phyloP scores from a whole-genome alignment of 2,888 invertebrate species.

The Cryptophagus acutangulus region DNA sequence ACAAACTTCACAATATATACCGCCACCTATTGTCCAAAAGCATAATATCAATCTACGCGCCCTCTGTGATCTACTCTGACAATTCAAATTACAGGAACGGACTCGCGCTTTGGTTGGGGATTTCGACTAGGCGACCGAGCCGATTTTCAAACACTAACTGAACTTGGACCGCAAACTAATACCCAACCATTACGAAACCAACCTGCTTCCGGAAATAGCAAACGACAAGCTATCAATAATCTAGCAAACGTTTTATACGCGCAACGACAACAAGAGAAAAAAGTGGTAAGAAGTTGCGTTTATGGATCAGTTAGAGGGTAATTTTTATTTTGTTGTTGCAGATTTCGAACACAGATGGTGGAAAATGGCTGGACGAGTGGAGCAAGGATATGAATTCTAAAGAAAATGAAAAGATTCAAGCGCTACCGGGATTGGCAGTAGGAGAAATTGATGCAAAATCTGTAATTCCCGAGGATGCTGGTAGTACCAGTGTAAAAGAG shows the following conservation, averaged over 20 bases:
- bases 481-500: slow-evolving; percentile 16
- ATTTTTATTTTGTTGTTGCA: slow-evolving; percentile 5
- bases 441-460: slow-evolving; percentile 48
- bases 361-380: slow-evolving; percentile 3
- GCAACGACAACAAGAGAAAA: slow-evolving; percentile 49
- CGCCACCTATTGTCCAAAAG: background rate
- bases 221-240: slow-evolving; percentile 49
- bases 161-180: slow-evolving; percentile 73
- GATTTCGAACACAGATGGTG: slow-evolving; percentile 3
- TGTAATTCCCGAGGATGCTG: slow-evolving; percentile 28
- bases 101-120: slow-evolving; percentile 73
- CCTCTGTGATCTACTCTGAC: background rate
- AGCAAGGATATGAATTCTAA: background rate
- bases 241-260: slow-evolving; percentile 39
- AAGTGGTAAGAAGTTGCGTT: slow-evolving; percentile 8
- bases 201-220: slow-evolving; percentile 40
- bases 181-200: slow-evolving; percentile 62
- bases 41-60: background rate
- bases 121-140: slow-evolving; percentile 77
- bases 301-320: background rate
- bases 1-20: too few species aligned
- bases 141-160: slow-evolving; percentile 71
- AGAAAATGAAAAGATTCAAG: background rate
- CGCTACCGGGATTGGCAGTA: slow-evolving; percentile 33
- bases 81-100: slow-evolving; percentile 73